Evolutionary conservation across 2,888 invertebrate genomes (phyloP).

Genomic region (Conistra vaccinii): DNA sequence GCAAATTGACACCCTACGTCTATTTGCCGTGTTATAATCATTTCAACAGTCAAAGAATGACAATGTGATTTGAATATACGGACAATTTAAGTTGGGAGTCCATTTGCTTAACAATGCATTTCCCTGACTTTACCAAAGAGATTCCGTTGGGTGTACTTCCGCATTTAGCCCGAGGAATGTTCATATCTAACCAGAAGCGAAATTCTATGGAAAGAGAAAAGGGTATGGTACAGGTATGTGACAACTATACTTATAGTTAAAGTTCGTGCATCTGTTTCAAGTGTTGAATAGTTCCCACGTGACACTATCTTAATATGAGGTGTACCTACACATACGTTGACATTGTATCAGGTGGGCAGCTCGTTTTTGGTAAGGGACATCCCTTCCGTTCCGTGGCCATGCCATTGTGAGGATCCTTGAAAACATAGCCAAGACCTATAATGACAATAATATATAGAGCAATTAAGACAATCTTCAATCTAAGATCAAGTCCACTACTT

Average conservation of each 20-base stretch:
- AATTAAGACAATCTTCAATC: not conserved
- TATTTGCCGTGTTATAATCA: not conserved
- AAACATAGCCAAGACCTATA: not conserved
- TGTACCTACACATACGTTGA: not conserved
- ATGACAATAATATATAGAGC: too few relatives aligned
- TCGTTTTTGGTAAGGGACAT: not conserved
- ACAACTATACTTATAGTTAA: constrained; percentile 32
- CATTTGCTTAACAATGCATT: not conserved
- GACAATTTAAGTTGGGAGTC: not conserved
- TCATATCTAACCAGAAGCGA: constrained; percentile 54
- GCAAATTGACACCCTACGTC: too few relatives aligned
- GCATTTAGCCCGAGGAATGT: constrained; percentile 43
- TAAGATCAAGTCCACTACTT: not conserved
- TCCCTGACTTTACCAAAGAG: constrained; percentile 30
- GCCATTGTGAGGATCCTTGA: not conserved
- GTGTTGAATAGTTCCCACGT: constrained; percentile 33
- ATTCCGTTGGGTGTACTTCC: constrained; percentile 40
- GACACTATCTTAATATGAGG: constrained; percentile 22
- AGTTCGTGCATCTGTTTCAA: constrained; percentile 27
- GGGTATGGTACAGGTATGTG: constrained; percentile 34
- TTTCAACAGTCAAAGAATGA: not conserved
- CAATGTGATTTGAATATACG: not conserved
- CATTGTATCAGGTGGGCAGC: not conserved
- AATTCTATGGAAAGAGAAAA: constrained; percentile 58
- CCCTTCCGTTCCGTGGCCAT: not conserved